Evolutionary conservation across 2,797 vertebrate genomes (phyloP), one percentile per base, ranked within the genome.

Genomic region (Gymnothorax javanicus): DNA sequence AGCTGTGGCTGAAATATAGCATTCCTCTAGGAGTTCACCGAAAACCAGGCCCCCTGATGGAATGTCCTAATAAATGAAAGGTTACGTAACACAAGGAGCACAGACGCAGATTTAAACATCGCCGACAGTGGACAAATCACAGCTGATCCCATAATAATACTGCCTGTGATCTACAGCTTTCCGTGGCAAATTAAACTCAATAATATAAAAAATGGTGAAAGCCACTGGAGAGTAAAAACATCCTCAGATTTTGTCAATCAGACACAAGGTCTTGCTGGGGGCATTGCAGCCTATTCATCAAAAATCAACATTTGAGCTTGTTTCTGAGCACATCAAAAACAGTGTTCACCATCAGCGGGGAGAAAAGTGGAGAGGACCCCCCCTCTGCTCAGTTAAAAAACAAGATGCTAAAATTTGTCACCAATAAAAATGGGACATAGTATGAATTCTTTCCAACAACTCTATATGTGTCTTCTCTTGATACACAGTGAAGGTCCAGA

Each of bases 161-260:
- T 11, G 56, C 56, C 25, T 27, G 67, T 60, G 83, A 84, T 69
- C 82, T 69, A 27, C 17, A 73, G 69, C 50, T 77, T 87, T 57
- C 82, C 82, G 17, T 59, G 86, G 56, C 7, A 59, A 73, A 87
- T 84, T 62, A 87, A 84, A 87, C 9, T 20, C 56, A 54, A 77
- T 57, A 64, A 23, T 84, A 57, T 33, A 25, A 84, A 79, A 62
- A 71, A 79, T 56, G 52, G 33, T 59, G 56, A 75, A 58, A 87
- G 52, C 57, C 43, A 73, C 57, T 54, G 67, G 69, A n/a, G 71
- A 23, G 57, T n/a, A 59, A 75, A 56, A 23, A n/a, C 3, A 43
- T 2, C 62, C 82, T 82, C 82, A 75, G 82, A 83, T 83, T 27
- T 43, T 50, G 25, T 23, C 11, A 87, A 56, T 52, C 81, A 83